phyloP scores from a whole-genome alignment of 2,113 vertebrate genomes.

The Chaetura pelagica region DNA sequence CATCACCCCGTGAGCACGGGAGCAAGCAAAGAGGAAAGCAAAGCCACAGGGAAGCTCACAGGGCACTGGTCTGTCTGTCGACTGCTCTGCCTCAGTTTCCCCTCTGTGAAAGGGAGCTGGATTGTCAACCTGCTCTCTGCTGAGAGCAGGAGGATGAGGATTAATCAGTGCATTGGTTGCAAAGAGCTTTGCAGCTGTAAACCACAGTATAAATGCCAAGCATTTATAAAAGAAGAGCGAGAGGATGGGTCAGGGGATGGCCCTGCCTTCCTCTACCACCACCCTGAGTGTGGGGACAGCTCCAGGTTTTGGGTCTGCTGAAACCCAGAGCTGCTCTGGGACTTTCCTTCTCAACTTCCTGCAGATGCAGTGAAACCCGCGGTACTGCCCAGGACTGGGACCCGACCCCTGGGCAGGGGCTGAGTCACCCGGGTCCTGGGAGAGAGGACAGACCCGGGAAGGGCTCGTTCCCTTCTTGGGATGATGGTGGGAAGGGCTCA shows the following conservation, averaged over 20 bases:
- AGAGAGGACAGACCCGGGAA: neutral
- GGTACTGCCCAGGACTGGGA: neutral
- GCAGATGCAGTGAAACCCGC: neutral
- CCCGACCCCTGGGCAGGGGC: neutral
- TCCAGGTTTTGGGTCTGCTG: neutral
- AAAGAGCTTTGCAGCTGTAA: neutral
- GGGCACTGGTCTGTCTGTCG: neutral
- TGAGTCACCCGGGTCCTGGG: neutral
- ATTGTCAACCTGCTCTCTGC: neutral
- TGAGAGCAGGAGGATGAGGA: fast-evolving
- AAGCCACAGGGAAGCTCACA: neutral
- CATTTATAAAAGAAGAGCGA: neutral
- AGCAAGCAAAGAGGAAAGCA: neutral
- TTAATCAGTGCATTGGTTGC: neutral
- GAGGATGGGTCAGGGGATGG: neutral
- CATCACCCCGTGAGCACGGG: neutral
- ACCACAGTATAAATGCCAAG: neutral
- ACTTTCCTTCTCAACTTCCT: neutral
- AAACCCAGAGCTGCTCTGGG: neutral
- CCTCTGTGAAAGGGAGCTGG: neutral
- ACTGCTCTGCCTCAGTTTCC: constrained; percentile 15
- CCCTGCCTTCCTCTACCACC: neutral
- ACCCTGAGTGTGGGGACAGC: neutral
- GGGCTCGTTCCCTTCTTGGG: neutral
- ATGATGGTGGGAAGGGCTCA: neutral